Evolutionary conservation across 2,797 vertebrate species (phyloP).

Genomic region (Hemibagrus guttatus): DNA sequence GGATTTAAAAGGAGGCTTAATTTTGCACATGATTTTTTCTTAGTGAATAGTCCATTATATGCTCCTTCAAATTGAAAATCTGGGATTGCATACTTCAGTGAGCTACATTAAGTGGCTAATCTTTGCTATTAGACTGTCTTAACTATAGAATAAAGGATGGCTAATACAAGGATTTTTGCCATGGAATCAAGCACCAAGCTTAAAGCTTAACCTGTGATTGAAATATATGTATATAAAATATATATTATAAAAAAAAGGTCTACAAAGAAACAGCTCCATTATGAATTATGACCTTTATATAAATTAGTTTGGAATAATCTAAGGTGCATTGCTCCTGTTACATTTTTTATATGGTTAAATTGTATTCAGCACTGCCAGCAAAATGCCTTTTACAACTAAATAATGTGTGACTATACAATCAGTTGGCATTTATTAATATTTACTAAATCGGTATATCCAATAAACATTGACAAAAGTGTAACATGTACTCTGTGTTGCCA

Average conservation of each 20-base stretch:
- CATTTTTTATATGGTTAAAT: background rate
- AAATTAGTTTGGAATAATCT: background rate
- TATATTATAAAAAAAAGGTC: background rate
- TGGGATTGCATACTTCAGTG: conserved; percentile 14
- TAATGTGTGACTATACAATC: background rate
- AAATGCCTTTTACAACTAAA: background rate
- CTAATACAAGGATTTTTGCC: conserved; percentile 20
- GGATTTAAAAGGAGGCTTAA: conserved; percentile 2
- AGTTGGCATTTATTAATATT: background rate
- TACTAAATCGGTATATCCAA: background rate
- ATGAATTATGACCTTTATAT: background rate
- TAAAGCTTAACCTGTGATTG: background rate
- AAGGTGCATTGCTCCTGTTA: background rate
- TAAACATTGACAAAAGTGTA: background rate
- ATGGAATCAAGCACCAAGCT: background rate
- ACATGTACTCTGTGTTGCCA: background rate
- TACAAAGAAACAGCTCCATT: background rate
- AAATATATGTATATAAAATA: background rate
- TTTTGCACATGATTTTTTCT: background rate
- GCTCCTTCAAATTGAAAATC: conserved; percentile 21
- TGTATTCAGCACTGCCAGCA: conserved; percentile 4
- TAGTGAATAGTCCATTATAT: background rate
- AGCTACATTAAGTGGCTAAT: conserved; percentile 17
- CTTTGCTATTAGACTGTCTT: conserved; percentile 23
- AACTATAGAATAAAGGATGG: conserved; percentile 8